These are phyloP conservation scores for Morelia viridis DNA, from an alignment of 2,797 vertebrate species.

Conservation along the genomic window DNA sequence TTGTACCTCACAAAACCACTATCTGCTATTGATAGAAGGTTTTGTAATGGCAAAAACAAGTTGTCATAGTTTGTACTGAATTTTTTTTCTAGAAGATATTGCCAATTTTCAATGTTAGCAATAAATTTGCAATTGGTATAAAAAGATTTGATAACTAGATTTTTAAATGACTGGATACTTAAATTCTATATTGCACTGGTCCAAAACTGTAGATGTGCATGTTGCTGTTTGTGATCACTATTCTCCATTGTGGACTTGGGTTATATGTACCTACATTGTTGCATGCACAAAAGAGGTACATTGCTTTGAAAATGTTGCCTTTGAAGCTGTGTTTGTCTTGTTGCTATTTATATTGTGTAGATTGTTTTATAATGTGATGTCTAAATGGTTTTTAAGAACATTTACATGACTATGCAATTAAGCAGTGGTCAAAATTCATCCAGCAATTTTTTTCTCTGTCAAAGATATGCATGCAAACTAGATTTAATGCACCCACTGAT, in stretches of 20 bases:
- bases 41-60: slow-evolving; percentile 50
- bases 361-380: slow-evolving; percentile 21
- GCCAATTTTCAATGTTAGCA: slow-evolving; percentile 43
- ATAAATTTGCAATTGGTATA: slow-evolving; percentile 34
- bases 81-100: slow-evolving; percentile 25
- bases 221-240: slow-evolving; percentile 14
- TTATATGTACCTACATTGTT: slow-evolving; percentile 12
- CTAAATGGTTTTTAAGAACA: slow-evolving; percentile 18
- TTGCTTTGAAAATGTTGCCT: slow-evolving; percentile 10
- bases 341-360: neutral
- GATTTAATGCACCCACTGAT: slow-evolving; percentile 6
- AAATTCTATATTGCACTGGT: slow-evolving; percentile 1
- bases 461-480: slow-evolving; percentile 20
- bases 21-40: slow-evolving; percentile 45
- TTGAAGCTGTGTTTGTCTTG: slow-evolving; percentile 19
- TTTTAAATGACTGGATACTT: slow-evolving; percentile 28
- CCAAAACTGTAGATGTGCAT: neutral
- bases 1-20: slow-evolving; percentile 51
- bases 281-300: neutral
- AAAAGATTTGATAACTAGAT: neutral
- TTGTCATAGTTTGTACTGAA: neutral
- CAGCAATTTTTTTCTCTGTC: slow-evolving; percentile 8
- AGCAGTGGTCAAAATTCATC: slow-evolving; percentile 17
- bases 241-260: slow-evolving; percentile 28
- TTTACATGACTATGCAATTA: neutral